Evolutionary conservation across 1,140 invertebrate species (phyloP), one percentile per base, ranked within the genome.

Genomic region (Solenopsis invicta): DNA sequence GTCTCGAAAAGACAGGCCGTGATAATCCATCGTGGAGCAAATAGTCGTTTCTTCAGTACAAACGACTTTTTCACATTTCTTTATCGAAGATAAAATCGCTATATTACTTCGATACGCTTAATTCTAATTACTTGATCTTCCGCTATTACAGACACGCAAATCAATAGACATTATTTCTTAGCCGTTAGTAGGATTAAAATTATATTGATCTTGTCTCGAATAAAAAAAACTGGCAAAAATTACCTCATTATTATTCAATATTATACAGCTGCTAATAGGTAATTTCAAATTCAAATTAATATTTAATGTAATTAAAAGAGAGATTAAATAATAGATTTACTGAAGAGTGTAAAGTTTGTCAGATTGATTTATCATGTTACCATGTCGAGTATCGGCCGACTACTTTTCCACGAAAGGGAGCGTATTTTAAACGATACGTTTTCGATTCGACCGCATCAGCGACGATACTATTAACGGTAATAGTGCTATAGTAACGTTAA

Each of bases 391-490:
- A 29, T 29, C 29, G 29, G 29, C 1, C 29, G 29, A 2, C 1
- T 29, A 13, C 24, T 72, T 81, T 59, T 56, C 18, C 21, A 18
- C 48, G n/a, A 13, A 59, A 80, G n/a, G 8, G 10, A 56, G 21
- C 16, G 18, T 74, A 82, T 82, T 74, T 82, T 74, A 72, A 59
- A 34, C 18, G 54, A 82, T 48, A 74, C 41, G 54, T 74, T 69
- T 81, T 81, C 77, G n/a, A 81, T 81, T 34, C 66, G 5, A 59
- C 66, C 66, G 48, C 78, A 72, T 71, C 67, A 81, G 66, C 41
- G 69, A 45, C 66, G 50, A 75, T 54, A 75, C 24, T 61, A 84
- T 84, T 84, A 84, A 75, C 13, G 29, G 18, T 84, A 84, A 84
- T 75, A 84, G 52, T 50, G 41, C 52, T 62, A n/a, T n/a, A 45